Conservation (phyloP, 2,888 invertebrate species). For the Piscicola geometra region DNA sequence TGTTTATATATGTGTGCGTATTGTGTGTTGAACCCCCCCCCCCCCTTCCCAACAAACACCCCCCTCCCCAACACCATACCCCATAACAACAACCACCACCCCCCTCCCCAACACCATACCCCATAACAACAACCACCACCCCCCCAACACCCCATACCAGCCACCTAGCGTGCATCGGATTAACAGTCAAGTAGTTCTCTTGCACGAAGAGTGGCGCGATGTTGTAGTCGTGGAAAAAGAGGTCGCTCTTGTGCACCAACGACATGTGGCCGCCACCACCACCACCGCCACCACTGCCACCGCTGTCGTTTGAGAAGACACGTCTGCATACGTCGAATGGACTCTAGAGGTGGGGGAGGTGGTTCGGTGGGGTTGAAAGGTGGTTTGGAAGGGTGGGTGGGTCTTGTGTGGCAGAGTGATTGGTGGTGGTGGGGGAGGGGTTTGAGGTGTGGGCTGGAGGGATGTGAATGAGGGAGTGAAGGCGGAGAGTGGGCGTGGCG, state of each 20-base stretch:
- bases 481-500: background rate
- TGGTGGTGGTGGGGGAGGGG: too few relatives aligned
- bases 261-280: slow-evolving; percentile 52
- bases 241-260: slow-evolving; percentile 71
- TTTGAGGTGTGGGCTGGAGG: too few relatives aligned
- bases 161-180: slow-evolving; percentile 71
- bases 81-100: too few relatives aligned
- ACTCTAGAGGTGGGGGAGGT: slow-evolving; percentile 61
- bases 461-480: too few relatives aligned
- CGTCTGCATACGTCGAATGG: slow-evolving; percentile 88
- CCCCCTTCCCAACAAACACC: too few relatives aligned
- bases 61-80: slow-evolving; percentile 68
- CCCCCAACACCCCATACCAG: slow-evolving; percentile 47
- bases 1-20: too few relatives aligned
- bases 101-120: too few relatives aligned
- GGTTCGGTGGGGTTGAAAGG: background rate
- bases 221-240: slow-evolving; percentile 96
- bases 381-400: too few relatives aligned
- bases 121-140: too few relatives aligned
- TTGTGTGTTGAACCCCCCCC: too few relatives aligned
- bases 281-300: too few relatives aligned
- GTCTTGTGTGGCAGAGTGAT: too few relatives aligned
- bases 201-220: slow-evolving; percentile 93
- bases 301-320: slow-evolving; percentile 73
- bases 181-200: slow-evolving; percentile 84